phyloP scores from a whole-genome alignment of 2,797 vertebrate species.

The Sciurus vulgaris region DNA sequence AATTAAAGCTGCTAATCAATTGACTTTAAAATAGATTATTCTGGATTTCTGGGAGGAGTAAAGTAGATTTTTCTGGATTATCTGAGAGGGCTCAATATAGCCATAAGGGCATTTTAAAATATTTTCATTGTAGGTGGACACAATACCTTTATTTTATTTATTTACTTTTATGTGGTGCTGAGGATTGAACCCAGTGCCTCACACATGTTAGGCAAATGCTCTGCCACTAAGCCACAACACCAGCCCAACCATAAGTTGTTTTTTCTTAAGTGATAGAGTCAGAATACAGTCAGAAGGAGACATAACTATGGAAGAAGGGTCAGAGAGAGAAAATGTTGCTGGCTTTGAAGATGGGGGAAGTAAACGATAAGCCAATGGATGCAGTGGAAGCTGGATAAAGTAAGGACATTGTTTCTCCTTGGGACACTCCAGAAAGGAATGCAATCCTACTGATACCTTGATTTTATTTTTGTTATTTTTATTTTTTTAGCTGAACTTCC shows the following conservation, averaged over 20 bases:
- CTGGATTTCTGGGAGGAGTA: neutral
- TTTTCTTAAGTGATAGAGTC: neutral
- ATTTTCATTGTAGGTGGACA: no score
- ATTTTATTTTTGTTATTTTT: constrained; percentile 8
- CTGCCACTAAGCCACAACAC: no score
- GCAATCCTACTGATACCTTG: neutral
- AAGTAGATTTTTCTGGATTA: neutral
- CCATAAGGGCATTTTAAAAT: neutral
- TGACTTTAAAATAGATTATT: neutral
- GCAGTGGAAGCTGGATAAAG: neutral
- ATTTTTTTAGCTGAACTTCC: neutral
- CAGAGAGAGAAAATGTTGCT: neutral
- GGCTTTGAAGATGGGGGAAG: neutral
- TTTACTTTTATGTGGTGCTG: no score
- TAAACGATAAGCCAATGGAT: neutral
- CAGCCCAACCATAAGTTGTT: no score
- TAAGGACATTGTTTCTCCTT: neutral
- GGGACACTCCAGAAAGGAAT: neutral
- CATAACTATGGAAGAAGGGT: neutral
- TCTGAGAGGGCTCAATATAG: neutral
- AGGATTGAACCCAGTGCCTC: no score
- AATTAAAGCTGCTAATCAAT: constrained; percentile 5
- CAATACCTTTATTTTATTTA: no score
- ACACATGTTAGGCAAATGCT: no score
- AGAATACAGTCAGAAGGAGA: neutral